Evolutionary conservation across 37 sponge, comb jelly and placozoan species (phyloP), one percentile per base, ranked within the genome.

Genomic region (Oscarella lobularis): DNA sequence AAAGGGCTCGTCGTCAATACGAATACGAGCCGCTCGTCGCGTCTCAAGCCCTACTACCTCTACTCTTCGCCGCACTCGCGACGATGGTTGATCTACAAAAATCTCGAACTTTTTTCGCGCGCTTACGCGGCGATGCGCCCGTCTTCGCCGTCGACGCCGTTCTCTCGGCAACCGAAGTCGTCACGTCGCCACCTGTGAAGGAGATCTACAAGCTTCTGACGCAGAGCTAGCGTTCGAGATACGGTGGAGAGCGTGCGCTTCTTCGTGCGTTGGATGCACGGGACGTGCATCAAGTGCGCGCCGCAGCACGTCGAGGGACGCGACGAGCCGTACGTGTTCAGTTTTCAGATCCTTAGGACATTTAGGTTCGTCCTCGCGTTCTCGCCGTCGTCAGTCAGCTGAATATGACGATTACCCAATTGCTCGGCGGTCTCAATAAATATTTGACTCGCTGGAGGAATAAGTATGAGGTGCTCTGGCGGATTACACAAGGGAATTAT

Each of bases 1-100:
- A 95, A 98, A 67, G 98, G 98, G 27, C 82, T 90, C 37, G 95
- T 94, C 33, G 89, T 94, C 34, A 75, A 80, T 68, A 94, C 92
- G 36, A 98, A 94, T 83, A 82, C 92, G 20, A 95, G 99, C 55
- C 31, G 70, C 3, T 90, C 89, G 1, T 81, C 84, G 3, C 71
- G 76, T 3, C 85, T 98, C 33, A 72, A 39, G 33, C 27, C 67
- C 27, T 98, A 94, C 81, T 98, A 98, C 74, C 38, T 73, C 29
- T 82, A 88, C 86, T n/a, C n/a, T n/a, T n/a, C n/a, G n/a, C n/a
- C n/a, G n/a, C n/a, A n/a, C n/a, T n/a, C n/a, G n/a, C n/a, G n/a
- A n/a, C n/a, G n/a, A n/a, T 98, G 99, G 99, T 5, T 48, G 60
- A 88, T 89, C 73, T 66, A 68, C 37, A 88, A 72, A 55, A 95